phyloP scores from a whole-genome alignment of 2,797 vertebrate species.

The Takifugu ocellatus region DNA sequence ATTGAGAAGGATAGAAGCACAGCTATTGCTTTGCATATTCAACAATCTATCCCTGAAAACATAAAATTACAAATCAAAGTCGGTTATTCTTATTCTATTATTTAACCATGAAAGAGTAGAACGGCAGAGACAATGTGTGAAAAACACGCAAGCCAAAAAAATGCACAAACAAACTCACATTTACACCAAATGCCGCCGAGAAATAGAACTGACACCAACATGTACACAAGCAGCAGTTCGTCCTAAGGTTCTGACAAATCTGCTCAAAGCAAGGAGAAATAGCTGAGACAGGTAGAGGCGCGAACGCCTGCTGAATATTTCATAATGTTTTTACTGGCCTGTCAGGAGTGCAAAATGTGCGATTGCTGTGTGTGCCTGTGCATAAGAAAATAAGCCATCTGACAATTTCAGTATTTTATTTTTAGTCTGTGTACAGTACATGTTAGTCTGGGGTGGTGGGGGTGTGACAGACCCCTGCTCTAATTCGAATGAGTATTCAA shows the following conservation, averaged over 20 bases:
- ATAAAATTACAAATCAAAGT: neutral
- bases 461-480: no score
- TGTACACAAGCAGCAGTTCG: constrained; percentile 20
- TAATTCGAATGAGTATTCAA: no score
- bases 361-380: constrained; percentile 5
- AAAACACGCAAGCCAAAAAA: neutral
- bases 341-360: constrained; percentile 37
- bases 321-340: constrained; percentile 67
- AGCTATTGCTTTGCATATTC: no score
- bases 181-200: constrained; percentile 6
- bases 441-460: constrained; percentile 6
- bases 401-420: constrained; percentile 11
- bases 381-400: constrained; percentile 21
- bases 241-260: constrained; percentile 28
- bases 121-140: constrained; percentile 19
- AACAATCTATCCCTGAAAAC: constrained; percentile 1
- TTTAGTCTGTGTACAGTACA: constrained; percentile 10
- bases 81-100: no score
- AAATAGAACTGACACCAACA: constrained; percentile 21
- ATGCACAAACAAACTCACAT: constrained; percentile 8
- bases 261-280: constrained; percentile 23
- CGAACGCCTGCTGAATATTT: constrained; percentile 64
- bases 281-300: constrained; percentile 59
- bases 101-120: constrained; percentile 28
- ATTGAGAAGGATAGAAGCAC: no score